Conservation (phyloP, 2,113 vertebrate genomes). For the Isichthys henryi region DNA sequence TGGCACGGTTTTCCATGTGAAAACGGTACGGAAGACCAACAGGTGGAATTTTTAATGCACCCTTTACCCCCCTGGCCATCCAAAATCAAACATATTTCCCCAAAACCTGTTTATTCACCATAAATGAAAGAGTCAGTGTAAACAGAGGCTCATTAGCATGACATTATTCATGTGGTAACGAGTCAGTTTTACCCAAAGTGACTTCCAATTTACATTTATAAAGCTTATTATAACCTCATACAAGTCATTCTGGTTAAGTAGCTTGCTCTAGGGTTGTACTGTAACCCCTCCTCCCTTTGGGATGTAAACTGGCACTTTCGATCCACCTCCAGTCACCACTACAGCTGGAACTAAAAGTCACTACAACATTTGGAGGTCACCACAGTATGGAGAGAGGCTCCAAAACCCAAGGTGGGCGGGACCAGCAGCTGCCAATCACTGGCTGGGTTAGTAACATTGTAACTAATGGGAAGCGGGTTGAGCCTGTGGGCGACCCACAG, state of each 20-base stretch:
- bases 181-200: neutral
- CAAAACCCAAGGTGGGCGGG: neutral
- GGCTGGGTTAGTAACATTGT: neutral
- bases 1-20: neutral
- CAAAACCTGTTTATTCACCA: slow-evolving; percentile 6
- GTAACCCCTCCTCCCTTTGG: neutral
- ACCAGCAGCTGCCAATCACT: neutral
- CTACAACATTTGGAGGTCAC: neutral
- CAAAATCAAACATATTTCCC: neutral
- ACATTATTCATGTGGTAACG: slow-evolving; percentile 1
- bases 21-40: neutral
- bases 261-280: neutral
- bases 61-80: neutral
- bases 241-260: neutral
- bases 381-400: neutral
- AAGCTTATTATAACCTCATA: neutral
- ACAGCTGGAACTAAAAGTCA: neutral
- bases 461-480: neutral
- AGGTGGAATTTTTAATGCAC: neutral
- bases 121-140: neutral
- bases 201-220: neutral
- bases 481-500: neutral
- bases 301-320: neutral
- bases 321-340: neutral
- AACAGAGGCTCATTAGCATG: neutral